These are phyloP conservation scores for Austrofundulus limnaeus DNA, from an alignment of 2,113 vertebrate species.

Conservation along the genomic window DNA sequence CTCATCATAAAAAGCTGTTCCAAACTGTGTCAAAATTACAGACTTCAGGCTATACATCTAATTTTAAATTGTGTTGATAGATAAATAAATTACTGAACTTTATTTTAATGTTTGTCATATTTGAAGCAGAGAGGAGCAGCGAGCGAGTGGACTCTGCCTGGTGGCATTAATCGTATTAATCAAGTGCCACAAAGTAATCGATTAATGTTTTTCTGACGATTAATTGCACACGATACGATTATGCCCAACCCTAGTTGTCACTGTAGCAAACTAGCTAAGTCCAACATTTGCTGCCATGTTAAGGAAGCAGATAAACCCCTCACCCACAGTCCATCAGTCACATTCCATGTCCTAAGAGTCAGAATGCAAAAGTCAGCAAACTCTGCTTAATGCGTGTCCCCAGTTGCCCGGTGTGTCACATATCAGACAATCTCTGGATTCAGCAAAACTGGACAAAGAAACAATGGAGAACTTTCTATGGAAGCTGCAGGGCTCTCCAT, in stretches of 20 bases:
- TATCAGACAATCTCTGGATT: slow-evolving; percentile 72
- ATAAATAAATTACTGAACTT: too few species aligned
- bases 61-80: too few species aligned
- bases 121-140: too few species aligned
- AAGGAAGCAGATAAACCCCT: slow-evolving; percentile 24
- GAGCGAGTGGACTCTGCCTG: too few species aligned
- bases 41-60: too few species aligned
- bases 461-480: slow-evolving; percentile 80
- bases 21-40: too few species aligned
- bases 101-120: too few species aligned
- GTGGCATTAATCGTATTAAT: too few species aligned
- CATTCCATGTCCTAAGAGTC: slow-evolving; percentile 59
- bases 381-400: slow-evolving; percentile 47
- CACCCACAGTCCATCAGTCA: slow-evolving; percentile 34
- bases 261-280: slow-evolving; percentile 6
- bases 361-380: slow-evolving; percentile 69
- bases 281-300: slow-evolving; percentile 20
- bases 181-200: too few species aligned
- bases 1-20: too few species aligned
- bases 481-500: slow-evolving; percentile 46
- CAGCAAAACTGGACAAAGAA: slow-evolving; percentile 66
- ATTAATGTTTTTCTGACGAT: too few species aligned
- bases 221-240: neutral
- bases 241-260: neutral
- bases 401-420: slow-evolving; percentile 60